Evolutionary conservation across 2,888 invertebrate genomes (phyloP), one percentile per base, ranked within the genome.

Genomic region (Agriopis aurantiaria): DNA sequence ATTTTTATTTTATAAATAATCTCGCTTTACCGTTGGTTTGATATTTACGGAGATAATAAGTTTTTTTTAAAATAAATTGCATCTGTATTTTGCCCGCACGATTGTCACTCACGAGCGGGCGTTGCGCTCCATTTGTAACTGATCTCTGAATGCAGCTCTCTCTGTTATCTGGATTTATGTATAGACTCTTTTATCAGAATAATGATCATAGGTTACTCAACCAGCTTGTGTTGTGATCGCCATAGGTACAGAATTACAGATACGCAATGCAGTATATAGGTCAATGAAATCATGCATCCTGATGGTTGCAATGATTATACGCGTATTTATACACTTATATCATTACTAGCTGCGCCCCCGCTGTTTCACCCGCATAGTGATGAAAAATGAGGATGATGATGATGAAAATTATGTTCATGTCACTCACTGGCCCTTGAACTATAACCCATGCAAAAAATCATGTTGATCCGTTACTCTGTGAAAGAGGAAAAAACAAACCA

Each of bases 51-150:
- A n/a, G n/a, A n/a, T n/a, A n/a, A n/a, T n/a, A n/a, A n/a, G n/a
- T n/a, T n/a, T n/a, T n/a, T n/a, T n/a, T n/a, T n/a, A n/a, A n/a
- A n/a, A n/a, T 33, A 33, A 33, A 59, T 57, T 67, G 63, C 63
- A 59, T 53, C 55, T 51, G 49, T 45, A 60, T 11, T 57, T 61
- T 51, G 66, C n/a, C n/a, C 51, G 55, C 61, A 64, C 40, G 43
- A 53, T 62, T 72, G 68, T 65, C 67, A 57, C 64, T 68, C 65
- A 61, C 66, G 71, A 62, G 53, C 67, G 68, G 45, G 10, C 62
- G 73, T 61, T 61, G 48, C 69, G 75, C 76, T 76, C 76, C 70
- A 76, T 76, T 73, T 73, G 73, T 64, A 53, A 58, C 57, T 60
- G 49, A 58, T 69, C 65, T 51, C 53, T 46, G 58, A 57, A 56